Percentiles rank a stretch among this genome's conserved stretches.
phyloP scores from a whole-genome alignment of 2,797 vertebrate genomes.

The Acrossocheilus wenchowensis region DNA sequence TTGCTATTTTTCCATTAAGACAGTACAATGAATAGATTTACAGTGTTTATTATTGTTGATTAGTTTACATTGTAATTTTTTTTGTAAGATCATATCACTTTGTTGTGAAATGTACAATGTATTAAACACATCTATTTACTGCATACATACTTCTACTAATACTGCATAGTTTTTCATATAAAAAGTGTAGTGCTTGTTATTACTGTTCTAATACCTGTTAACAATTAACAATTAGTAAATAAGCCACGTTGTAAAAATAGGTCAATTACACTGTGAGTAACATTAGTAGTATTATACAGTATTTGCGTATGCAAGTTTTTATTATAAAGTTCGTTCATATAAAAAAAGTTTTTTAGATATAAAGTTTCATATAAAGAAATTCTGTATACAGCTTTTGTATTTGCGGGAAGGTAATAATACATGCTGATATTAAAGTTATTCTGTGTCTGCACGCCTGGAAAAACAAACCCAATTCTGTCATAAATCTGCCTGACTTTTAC shows the following conservation, averaged over 20 bases:
- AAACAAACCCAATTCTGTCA: slow-evolving; percentile 11
- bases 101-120: not conserved
- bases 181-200: not conserved
- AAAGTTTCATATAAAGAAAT: not conserved
- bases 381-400: not conserved
- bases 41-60: not conserved
- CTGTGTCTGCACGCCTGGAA: not conserved
- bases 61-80: not conserved
- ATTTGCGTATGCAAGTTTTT: not conserved
- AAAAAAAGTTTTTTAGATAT: not conserved
- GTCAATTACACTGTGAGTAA: not conserved
- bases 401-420: not conserved
- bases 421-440: not conserved
- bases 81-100: not conserved
- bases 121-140: not conserved
- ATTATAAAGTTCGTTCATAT: not conserved
- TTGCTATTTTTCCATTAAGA: not conserved
- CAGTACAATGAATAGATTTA: not conserved
- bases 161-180: not conserved
- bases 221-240: not conserved
- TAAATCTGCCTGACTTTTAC: slow-evolving; percentile 47
- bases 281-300: not conserved
- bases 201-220: not conserved
- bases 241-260: not conserved
- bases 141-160: no score